These are phyloP conservation scores for Serripes groenlandicus DNA, from an alignment of 2,888 invertebrate species.

Conservation along the genomic window DNA sequence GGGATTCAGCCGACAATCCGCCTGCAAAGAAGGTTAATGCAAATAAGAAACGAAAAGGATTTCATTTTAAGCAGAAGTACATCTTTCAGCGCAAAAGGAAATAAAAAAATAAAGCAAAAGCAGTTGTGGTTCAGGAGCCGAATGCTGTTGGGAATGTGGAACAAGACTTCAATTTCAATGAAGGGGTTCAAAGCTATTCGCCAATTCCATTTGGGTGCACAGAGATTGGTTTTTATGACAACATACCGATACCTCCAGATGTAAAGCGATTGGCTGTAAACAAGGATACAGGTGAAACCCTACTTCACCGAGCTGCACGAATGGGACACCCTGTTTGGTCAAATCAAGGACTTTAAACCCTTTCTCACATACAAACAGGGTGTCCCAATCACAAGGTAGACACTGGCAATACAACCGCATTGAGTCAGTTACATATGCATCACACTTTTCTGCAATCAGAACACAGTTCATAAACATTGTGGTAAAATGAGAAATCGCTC, in stretches of 20 bases:
- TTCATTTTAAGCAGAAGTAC: slow-evolving; percentile 66
- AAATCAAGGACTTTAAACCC: too few species aligned
- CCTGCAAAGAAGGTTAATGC: slow-evolving; percentile 12
- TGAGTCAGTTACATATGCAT: too few species aligned
- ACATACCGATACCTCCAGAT: slow-evolving; percentile 76
- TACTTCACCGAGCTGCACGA: slow-evolving; percentile 96
- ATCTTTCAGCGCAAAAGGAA: slow-evolving; percentile 63
- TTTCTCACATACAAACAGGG: too few species aligned
- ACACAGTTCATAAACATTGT: too few species aligned
- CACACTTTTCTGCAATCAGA: too few species aligned
- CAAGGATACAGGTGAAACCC: slow-evolving; percentile 97
- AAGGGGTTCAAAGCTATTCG: slow-evolving; percentile 33
- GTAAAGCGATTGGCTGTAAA: slow-evolving; percentile 89
- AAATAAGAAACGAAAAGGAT: slow-evolving; percentile 53
- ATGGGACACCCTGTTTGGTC: slow-evolving; percentile 94
- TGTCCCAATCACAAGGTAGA: too few species aligned
- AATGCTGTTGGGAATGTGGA: slow-evolving; percentile 15
- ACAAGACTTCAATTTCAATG: slow-evolving; percentile 49
- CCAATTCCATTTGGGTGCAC: slow-evolving; percentile 7
- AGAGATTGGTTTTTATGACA: slow-evolving; percentile 25
- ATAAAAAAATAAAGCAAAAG: slow-evolving; percentile 30
- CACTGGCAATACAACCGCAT: too few species aligned
- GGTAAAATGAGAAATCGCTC: too few species aligned
- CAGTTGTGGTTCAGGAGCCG: background rate
- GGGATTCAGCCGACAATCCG: slow-evolving; percentile 9